Conservation (phyloP, 2,797 vertebrate species). For the Eulemur mongoz region DNA sequence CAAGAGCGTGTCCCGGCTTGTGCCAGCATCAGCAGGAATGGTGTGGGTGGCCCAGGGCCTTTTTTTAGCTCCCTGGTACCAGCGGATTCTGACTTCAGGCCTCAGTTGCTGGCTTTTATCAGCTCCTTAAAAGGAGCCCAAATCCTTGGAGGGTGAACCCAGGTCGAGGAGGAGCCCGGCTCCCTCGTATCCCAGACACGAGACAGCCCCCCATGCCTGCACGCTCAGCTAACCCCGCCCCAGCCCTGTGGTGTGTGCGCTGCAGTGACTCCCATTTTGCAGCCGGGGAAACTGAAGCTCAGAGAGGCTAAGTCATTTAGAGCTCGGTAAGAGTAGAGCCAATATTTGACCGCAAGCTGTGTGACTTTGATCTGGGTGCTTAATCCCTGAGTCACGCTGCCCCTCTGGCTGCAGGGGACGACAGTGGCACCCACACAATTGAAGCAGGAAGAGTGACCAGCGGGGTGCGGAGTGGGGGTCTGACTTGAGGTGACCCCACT, state of each 20-base stretch:
- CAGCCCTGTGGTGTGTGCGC: rapidly evolving
- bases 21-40: not conserved
- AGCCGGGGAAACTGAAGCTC: not conserved
- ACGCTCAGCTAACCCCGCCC: not conserved
- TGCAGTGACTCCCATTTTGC: not conserved
- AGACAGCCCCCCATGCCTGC: not conserved
- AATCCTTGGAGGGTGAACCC: not conserved
- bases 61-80: not conserved
- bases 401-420: too few relatives aligned
- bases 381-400: not conserved
- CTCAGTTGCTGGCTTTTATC: not conserved
- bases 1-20: not conserved
- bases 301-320: not conserved
- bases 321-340: not conserved
- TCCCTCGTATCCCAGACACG: too few relatives aligned
- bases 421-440: not conserved
- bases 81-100: not conserved
- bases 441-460: not conserved
- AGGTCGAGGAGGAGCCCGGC: not conserved
- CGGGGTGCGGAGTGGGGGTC: not conserved
- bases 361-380: not conserved
- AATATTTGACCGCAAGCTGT: not conserved
- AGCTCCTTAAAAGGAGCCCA: not conserved
- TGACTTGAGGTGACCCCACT: not conserved
- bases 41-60: not conserved